These are phyloP conservation scores for Lasiommata megera DNA, from an alignment of 2,888 invertebrate species.

Conservation along the genomic window DNA sequence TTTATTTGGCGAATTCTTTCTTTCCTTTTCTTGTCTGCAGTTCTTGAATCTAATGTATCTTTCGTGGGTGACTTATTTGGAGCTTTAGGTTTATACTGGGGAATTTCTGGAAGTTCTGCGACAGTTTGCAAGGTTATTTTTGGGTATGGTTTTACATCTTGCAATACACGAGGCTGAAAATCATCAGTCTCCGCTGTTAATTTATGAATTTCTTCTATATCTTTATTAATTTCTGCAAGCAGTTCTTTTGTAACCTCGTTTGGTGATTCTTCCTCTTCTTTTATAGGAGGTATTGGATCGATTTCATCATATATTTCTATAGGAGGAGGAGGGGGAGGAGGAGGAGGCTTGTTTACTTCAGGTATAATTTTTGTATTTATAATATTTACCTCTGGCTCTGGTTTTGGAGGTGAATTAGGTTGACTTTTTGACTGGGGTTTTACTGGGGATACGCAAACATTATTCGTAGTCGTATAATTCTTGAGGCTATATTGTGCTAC, in stretches of 20 bases:
- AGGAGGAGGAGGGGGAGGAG: too few species aligned
- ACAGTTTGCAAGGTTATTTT: constrained; percentile 83
- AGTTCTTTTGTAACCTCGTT: constrained; percentile 64
- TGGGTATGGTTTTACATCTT: constrained; percentile 75
- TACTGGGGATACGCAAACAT: constrained; percentile 46
- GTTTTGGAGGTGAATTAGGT: constrained; percentile 74
- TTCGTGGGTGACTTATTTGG: constrained; percentile 52
- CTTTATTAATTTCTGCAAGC: constrained; percentile 71
- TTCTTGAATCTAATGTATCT: constrained; percentile 65
- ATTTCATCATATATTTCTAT: constrained; percentile 66
- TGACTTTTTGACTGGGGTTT: constrained; percentile 75
- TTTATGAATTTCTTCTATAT: constrained; percentile 76
- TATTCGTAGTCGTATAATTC: constrained; percentile 65
- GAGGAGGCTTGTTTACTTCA: constrained; percentile 56
- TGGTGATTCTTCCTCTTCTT: constrained; percentile 67
- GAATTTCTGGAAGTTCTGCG: constrained; percentile 83
- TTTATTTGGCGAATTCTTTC: constrained; percentile 86
- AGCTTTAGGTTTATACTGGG: constrained; percentile 75
- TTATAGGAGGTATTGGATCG: constrained; percentile 68
- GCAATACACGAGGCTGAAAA: constrained; percentile 62
- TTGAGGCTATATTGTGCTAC: constrained; percentile 81
- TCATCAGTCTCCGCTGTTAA: constrained; percentile 71
- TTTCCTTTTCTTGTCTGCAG: constrained; percentile 80
- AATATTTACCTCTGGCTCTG: constrained; percentile 63
- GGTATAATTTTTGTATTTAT: constrained; percentile 52